A percentile compares a stretch with the other conserved stretches of the same genome.
Conservation (phyloP, 1,140 invertebrate species). For the Dendroctonus valens region DNA sequence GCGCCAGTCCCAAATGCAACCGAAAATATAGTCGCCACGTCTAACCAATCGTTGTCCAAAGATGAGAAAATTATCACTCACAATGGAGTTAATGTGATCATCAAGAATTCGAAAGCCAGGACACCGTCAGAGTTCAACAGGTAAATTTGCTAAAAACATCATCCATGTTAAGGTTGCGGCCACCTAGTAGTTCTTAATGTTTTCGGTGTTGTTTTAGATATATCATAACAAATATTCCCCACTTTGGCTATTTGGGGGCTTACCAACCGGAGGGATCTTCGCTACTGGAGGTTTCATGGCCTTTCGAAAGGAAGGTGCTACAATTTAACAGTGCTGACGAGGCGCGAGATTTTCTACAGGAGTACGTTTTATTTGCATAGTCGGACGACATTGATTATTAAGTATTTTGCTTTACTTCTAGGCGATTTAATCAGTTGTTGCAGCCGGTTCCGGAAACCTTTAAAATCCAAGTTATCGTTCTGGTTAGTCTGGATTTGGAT, state of each 20-base stretch:
- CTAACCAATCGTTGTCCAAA: too few species aligned
- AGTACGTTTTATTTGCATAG: conserved; percentile 24
- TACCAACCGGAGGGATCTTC: conserved; percentile 26
- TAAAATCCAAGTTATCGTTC: conserved; percentile 38
- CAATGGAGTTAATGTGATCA: conserved; percentile 6
- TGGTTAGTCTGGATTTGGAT: conserved; percentile 33
- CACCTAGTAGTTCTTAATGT: too few species aligned
- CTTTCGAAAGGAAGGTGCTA: conserved; percentile 38
- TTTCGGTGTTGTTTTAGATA: conserved; percentile 23
- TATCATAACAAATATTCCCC: conserved; percentile 42
- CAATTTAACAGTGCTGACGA: conserved; percentile 35
- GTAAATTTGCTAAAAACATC: neutral
- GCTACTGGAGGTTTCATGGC: conserved; percentile 40
- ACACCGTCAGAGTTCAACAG: conserved; percentile 30
- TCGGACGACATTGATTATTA: neutral
- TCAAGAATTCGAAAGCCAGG: conserved; percentile 20
- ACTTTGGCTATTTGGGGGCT: conserved; percentile 42
- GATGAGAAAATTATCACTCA: conserved; percentile 16
- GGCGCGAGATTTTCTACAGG: conserved; percentile 35
- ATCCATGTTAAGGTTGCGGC: too few species aligned
- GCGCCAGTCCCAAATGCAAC: neutral
- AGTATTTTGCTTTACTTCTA: conserved; percentile 15
- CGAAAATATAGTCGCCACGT: neutral
- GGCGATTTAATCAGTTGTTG: conserved; percentile 35
- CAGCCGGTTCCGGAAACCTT: conserved; percentile 36